Conservation (phyloP, 2,797 vertebrate genomes). For the Thamnophis elegans region DNA sequence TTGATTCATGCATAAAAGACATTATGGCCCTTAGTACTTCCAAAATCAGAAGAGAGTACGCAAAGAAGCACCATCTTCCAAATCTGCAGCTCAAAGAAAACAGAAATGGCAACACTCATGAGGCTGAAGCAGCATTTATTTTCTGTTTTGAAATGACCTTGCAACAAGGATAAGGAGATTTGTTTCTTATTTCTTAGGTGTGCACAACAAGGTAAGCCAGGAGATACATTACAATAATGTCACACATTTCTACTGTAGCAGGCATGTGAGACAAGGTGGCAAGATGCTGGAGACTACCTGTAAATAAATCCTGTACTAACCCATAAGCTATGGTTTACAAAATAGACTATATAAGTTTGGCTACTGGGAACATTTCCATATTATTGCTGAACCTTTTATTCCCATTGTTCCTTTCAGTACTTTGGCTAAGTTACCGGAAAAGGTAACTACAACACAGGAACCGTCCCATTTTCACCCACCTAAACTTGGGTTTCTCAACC, state of each 20-base stretch:
- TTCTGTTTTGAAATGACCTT: neutral
- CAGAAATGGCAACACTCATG: neutral
- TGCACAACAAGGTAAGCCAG: neutral
- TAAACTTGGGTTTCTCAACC: neutral
- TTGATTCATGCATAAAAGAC: neutral
- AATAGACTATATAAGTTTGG: neutral
- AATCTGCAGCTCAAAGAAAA: neutral
- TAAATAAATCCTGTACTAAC: neutral
- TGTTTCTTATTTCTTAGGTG: neutral
- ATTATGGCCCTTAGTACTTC: neutral
- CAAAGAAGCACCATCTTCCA: neutral
- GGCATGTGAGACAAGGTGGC: neutral
- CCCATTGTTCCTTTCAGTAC: neutral
- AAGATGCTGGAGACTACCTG: neutral
- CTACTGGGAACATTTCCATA: neutral
- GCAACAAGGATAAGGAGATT: neutral
- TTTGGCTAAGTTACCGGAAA: neutral
- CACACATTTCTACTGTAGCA: neutral
- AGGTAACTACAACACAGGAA: neutral
- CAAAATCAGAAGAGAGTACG: neutral
- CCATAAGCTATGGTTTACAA: neutral
- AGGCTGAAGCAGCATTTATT: neutral
- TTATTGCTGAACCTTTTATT: neutral
- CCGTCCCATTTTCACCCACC: neutral
- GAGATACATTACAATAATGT: neutral